Evolutionary conservation across 2,888 invertebrate species (phyloP).

Genomic region (Limnephilus rhombicus): DNA sequence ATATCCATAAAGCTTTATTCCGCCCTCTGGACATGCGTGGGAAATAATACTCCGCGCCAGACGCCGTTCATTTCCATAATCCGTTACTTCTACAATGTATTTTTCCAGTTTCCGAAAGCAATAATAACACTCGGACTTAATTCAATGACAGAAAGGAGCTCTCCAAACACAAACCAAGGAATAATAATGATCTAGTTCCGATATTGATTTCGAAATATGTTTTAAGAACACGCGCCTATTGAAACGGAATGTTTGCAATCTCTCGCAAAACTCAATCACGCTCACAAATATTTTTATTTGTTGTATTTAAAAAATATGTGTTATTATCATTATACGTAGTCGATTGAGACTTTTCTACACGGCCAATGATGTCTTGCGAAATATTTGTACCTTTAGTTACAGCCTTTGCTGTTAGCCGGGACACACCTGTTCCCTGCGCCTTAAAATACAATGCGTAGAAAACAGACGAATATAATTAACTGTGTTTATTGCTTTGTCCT

Average conservation of each 20-base stretch:
- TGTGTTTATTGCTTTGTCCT: constrained; percentile 22
- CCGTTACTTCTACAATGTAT: constrained; percentile 9
- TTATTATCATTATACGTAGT: not conserved
- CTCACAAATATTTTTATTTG: not conserved
- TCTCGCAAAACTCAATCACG: not conserved
- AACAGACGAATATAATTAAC: constrained; percentile 28
- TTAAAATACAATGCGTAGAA: constrained; percentile 31
- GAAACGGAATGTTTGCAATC: constrained; percentile 36
- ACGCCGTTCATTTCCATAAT: constrained; percentile 30
- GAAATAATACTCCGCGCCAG: constrained; percentile 10
- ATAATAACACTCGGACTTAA: constrained; percentile 26
- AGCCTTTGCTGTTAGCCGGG: not conserved
- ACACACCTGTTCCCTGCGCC: constrained; percentile 32
- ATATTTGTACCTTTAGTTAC: not conserved
- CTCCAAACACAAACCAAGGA: not conserved
- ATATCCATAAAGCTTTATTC: constrained; percentile 1
- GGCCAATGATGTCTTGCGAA: constrained; percentile 29
- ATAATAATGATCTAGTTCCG: constrained; percentile 35
- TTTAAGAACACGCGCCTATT: constrained; percentile 35
- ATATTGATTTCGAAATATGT: constrained; percentile 37
- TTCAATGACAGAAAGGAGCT: constrained; percentile 38
- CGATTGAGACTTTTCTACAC: constrained; percentile 21
- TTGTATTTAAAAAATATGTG: not conserved
- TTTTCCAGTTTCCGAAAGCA: constrained; percentile 27
- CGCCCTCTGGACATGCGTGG: constrained; percentile 8